Conservation (phyloP, 2,113 vertebrate genomes). For the Rhabdornis inornatus region DNA sequence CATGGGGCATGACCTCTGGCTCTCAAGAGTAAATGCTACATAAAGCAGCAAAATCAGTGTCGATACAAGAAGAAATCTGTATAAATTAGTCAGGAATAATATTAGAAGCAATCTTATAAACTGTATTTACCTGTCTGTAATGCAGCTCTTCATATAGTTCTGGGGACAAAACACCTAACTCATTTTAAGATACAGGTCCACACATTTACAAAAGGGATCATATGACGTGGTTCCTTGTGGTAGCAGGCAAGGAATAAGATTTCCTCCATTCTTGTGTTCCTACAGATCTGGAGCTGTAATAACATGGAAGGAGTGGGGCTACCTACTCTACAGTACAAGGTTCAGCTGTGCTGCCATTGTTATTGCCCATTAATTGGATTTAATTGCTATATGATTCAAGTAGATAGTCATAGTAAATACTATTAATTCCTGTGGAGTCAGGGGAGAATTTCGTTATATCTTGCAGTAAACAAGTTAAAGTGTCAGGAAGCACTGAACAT, state of each 20-base stretch:
- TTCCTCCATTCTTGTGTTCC: not conserved
- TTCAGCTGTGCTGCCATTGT: not conserved
- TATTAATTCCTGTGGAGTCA: not conserved
- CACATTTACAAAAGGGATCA: not conserved
- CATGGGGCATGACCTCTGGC: not conserved
- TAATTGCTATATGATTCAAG: not conserved
- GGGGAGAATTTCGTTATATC: not conserved
- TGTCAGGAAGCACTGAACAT: not conserved
- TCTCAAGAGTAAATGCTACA: not conserved
- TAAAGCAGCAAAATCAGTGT: not conserved
- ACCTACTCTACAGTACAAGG: not conserved
- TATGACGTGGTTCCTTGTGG: not conserved
- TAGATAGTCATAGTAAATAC: not conserved
- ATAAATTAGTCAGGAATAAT: not conserved
- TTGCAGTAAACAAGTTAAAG: not conserved
- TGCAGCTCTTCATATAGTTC: not conserved
- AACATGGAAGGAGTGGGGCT: not conserved
- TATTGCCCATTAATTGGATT: conserved; percentile 22
- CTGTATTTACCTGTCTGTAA: not conserved
- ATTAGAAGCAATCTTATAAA: not conserved
- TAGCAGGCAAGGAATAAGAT: not conserved
- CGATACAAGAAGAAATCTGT: not conserved
- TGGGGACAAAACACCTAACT: not conserved
- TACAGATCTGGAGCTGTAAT: not conserved
- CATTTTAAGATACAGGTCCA: not conserved